Evolutionary conservation across 2,888 invertebrate species (phyloP).

Genomic region (Pollenia griseotomentosa): DNA sequence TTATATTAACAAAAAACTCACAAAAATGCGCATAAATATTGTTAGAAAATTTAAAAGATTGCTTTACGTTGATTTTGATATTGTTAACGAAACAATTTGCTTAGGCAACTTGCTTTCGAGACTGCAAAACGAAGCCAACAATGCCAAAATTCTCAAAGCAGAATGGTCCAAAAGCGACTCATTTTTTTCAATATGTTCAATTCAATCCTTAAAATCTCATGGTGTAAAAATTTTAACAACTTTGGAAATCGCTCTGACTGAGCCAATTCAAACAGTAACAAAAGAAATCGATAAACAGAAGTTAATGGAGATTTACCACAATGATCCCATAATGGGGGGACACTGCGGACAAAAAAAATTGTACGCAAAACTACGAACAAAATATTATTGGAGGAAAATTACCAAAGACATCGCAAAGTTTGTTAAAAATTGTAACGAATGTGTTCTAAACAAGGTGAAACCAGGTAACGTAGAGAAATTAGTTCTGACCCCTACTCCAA

Average conservation of each 20-base stretch:
- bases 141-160: not conserved
- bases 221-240: slow-evolving; percentile 30
- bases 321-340: slow-evolving; percentile 10
- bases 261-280: not conserved
- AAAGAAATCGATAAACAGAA: not conserved
- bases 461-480: not conserved
- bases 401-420: not conserved
- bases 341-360: slow-evolving; percentile 14
- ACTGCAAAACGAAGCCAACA: slow-evolving; percentile 43
- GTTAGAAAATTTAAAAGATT: slow-evolving; percentile 35
- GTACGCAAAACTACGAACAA: not conserved
- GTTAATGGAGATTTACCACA: not conserved
- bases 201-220: slow-evolving; percentile 11
- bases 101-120: slow-evolving; percentile 54
- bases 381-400: slow-evolving; percentile 1
- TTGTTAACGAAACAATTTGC: slow-evolving; percentile 55
- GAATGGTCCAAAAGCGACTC: slow-evolving; percentile 25
- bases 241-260: slow-evolving; percentile 27
- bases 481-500: not conserved
- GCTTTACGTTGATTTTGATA: slow-evolving; percentile 41
- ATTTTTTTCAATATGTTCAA: slow-evolving; percentile 18
- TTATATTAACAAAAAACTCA: slow-evolving; percentile 6
- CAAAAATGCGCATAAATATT: slow-evolving; percentile 38
- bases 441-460: not conserved
- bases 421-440: not conserved